phyloP scores from a whole-genome alignment of 2,797 vertebrate species.

The Apogon hyalosoma region DNA sequence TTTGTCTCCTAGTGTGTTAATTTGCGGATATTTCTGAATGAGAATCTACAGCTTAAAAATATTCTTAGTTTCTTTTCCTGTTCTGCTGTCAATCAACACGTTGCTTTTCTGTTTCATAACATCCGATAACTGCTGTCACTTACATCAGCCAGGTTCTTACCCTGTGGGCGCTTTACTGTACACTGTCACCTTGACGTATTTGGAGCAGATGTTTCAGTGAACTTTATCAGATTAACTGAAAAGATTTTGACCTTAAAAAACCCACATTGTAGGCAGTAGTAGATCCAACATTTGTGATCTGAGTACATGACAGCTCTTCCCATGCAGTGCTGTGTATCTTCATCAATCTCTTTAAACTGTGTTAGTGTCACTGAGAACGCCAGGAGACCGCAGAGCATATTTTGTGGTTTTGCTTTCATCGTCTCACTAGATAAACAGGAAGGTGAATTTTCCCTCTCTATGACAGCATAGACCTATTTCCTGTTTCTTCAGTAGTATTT shows the following conservation, averaged over 20 bases:
- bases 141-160: slow-evolving; percentile 12
- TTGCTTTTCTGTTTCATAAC: no score
- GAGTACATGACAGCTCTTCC: slow-evolving; percentile 23
- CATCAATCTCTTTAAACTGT: slow-evolving; percentile 40
- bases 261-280: slow-evolving; percentile 26
- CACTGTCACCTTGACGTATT: slow-evolving; percentile 3
- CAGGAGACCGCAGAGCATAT: slow-evolving; percentile 38
- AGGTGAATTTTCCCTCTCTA: slow-evolving; percentile 82
- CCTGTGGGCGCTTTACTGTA: not conserved
- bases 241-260: slow-evolving; percentile 47
- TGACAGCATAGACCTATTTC: slow-evolving; percentile 76
- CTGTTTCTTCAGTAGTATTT: slow-evolving; percentile 86
- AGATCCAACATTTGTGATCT: slow-evolving; percentile 28
- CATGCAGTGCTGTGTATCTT: slow-evolving; percentile 9
- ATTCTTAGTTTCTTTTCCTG: no score
- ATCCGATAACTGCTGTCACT: not conserved
- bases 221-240: slow-evolving; percentile 38
- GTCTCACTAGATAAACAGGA: slow-evolving; percentile 83
- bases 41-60: not conserved
- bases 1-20: not conserved
- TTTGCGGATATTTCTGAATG: not conserved
- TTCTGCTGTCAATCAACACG: no score
- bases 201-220: slow-evolving; percentile 51
- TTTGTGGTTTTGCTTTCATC: slow-evolving; percentile 75
- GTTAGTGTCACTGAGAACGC: slow-evolving; percentile 43